phyloP scores from a whole-genome alignment of 2,797 vertebrate species.

The Alauda arvensis region DNA sequence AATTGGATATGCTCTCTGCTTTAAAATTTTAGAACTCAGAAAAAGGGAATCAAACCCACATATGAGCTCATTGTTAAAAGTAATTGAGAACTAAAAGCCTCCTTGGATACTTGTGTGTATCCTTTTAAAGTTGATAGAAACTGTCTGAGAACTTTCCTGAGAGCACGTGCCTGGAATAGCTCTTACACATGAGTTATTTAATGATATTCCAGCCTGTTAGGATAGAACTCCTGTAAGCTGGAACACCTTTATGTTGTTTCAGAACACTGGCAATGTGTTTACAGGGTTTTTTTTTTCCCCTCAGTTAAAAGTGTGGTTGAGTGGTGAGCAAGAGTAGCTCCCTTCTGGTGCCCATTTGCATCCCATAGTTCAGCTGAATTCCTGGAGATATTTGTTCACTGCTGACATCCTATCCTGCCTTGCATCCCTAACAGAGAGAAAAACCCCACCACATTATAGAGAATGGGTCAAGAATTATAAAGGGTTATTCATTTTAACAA shows the following conservation, averaged over 20 bases:
- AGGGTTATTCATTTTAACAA: not conserved
- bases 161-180: not conserved
- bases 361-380: not conserved
- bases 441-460: not conserved
- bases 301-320: not conserved
- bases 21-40: conserved; percentile 14
- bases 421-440: not conserved
- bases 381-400: not conserved
- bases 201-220: not conserved
- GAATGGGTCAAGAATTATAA: not conserved
- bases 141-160: not conserved
- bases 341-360: not conserved
- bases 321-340: not conserved
- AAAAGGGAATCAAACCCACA: not conserved
- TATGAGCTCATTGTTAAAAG: not conserved
- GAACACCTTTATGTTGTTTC: not conserved
- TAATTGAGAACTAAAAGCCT: not conserved
- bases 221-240: not conserved
- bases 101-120: not conserved
- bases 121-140: not conserved
- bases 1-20: not conserved
- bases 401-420: not conserved
- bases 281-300: not conserved
- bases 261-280: not conserved
- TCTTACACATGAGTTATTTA: not conserved